Evolutionary conservation across 2,888 invertebrate species (phyloP), one percentile per base, ranked within the genome.

Genomic region (Acleris literana): DNA sequence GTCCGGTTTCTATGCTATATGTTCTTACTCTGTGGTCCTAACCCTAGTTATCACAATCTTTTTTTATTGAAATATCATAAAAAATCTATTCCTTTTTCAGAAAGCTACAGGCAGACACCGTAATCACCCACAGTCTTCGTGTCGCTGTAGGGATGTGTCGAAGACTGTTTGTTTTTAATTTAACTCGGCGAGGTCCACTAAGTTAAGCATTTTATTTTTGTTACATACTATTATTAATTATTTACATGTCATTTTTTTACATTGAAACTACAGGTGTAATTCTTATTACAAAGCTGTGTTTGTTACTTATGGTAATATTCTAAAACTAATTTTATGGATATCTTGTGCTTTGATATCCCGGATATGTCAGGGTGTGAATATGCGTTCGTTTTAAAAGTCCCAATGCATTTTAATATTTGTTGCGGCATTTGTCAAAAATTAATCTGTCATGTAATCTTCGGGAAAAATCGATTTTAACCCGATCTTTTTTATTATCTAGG

Each of bases 121-220:
- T 66, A 62, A 66, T 4, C 51, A 5, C 13, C 49, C 44, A 13
- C 39, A n/a, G 22, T 33, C 51, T 57, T 13, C 39, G 39, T 13
- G 39, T 13, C 39, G 17, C 52, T 44, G 55, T 48, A 17, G 52
- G 52, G 60, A 55, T 29, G 65, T 61, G 46, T 61, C 44, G 61
- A 56, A 66, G 66, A 57, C 55, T 66, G 55, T 60, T 64, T 20
- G 46, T 56, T 65, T 49, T 39, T 65, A 51, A 60, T 51, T 9
- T 49, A 65, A 20, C 17, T 43, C 60, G 51, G 49, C 18, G 25
- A 3, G 13, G 16, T 58, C 46, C n/a, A 29, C 44, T 49, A 48
- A 25, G 51, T 51, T 61, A 56, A 63, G 60, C 33, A 44, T 54
- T 25, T 33, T 44, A 25, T 5, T 53, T 58, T 61, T 61, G 60